Evolutionary conservation across 2,113 vertebrate species (phyloP).

Genomic region (Actenoides lindsayi): DNA sequence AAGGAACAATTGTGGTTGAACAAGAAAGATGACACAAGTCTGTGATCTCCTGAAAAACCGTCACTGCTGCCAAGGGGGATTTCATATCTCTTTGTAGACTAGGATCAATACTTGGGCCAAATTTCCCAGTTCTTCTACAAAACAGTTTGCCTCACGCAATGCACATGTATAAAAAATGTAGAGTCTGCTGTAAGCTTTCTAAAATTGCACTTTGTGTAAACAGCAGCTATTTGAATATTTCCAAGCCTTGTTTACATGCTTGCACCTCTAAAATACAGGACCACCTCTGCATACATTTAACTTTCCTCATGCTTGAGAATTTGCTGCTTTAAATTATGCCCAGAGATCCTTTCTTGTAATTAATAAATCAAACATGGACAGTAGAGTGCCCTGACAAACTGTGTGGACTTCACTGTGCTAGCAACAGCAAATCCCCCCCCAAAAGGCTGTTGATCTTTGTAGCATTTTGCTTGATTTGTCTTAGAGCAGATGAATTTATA

Average conservation of each 20-base stretch:
- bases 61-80: slow-evolving; percentile 2
- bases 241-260: neutral
- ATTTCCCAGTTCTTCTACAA: neutral
- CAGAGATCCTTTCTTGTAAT: neutral
- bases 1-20: slow-evolving; percentile 13
- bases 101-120: neutral
- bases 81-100: neutral
- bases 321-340: neutral
- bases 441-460: neutral
- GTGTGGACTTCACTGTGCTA: neutral
- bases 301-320: neutral
- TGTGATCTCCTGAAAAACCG: slow-evolving; percentile 5
- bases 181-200: neutral
- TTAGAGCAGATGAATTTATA: neutral
- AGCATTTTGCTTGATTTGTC: neutral
- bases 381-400: neutral
- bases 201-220: neutral
- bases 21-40: slow-evolving; percentile 5
- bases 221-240: neutral
- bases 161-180: fast-evolving
- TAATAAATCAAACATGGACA: neutral
- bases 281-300: neutral
- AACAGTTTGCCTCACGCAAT: neutral
- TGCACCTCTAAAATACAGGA: neutral
- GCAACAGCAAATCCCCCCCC: neutral